Evolutionary conservation across 2,797 vertebrate genomes (phyloP).

Genomic region (Champsocephalus gunnari): DNA sequence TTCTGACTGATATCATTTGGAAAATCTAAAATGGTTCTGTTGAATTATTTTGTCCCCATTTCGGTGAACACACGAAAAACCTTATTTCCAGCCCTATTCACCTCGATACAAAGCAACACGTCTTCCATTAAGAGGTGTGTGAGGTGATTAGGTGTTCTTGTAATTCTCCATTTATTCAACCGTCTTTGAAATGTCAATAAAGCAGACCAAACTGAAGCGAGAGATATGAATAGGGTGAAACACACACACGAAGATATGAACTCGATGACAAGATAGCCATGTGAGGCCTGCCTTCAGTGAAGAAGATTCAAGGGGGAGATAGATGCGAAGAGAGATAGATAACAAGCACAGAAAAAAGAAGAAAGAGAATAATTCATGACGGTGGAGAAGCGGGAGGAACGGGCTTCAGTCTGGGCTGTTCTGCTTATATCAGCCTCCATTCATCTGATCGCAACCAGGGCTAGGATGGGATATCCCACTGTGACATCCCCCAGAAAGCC

Average conservation of each 20-base stretch:
- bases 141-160: background rate
- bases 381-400: slow-evolving; percentile 34
- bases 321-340: slow-evolving; percentile 34
- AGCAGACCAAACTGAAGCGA: background rate
- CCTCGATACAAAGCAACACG: background rate
- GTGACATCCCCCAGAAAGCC: slow-evolving; percentile 56
- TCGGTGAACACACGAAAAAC: too few relatives aligned
- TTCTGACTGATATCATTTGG: too few relatives aligned
- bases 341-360: background rate
- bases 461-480: slow-evolving; percentile 49
- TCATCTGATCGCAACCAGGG: slow-evolving; percentile 60
- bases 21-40: too few relatives aligned
- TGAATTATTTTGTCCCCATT: too few relatives aligned
- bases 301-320: slow-evolving; percentile 43
- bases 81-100: background rate
- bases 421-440: slow-evolving; percentile 64
- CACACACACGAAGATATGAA: slow-evolving; percentile 34
- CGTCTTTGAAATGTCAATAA: slow-evolving; percentile 30
- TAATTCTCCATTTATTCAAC: background rate
- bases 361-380: slow-evolving; percentile 72
- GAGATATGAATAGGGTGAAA: slow-evolving; percentile 17
- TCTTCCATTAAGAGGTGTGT: slow-evolving; percentile 2
- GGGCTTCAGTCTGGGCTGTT: slow-evolving; percentile 39
- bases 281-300: slow-evolving; percentile 39
- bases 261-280: slow-evolving; percentile 33